Evolutionary conservation across 2,797 vertebrate species (phyloP).

Genomic region (Varecia variegata): DNA sequence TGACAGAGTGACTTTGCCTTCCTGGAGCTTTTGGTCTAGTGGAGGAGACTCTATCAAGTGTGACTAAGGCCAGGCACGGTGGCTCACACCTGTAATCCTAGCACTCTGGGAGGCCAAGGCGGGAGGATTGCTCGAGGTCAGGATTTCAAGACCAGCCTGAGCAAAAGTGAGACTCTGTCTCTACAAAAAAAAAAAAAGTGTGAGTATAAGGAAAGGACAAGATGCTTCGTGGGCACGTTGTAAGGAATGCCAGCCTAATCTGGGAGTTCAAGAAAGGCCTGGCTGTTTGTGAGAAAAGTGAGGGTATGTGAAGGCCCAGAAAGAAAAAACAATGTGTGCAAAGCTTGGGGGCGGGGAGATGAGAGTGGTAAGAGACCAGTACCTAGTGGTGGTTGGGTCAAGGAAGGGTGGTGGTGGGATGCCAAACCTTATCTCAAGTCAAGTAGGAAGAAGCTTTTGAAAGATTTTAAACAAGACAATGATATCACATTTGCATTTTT

Average conservation of each 20-base stretch:
- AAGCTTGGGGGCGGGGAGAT: neutral
- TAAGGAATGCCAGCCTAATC: neutral
- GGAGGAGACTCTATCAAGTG: neutral
- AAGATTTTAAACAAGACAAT: neutral
- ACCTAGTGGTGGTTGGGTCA: neutral
- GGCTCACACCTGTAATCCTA: too few species aligned
- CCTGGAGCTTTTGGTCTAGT: neutral
- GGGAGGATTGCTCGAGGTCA: too few species aligned
- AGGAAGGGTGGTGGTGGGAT: neutral
- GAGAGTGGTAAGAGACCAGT: neutral
- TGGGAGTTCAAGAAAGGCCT: neutral
- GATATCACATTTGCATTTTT: neutral
- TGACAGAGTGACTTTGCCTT: neutral
- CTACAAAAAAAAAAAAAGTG: too few species aligned
- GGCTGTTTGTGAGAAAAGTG: neutral
- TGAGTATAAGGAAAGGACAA: neutral
- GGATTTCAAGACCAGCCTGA: too few species aligned
- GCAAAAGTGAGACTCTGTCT: too few species aligned
- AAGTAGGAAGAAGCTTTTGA: neutral
- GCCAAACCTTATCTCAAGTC: neutral
- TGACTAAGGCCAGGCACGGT: too few species aligned
- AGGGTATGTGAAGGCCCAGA: neutral
- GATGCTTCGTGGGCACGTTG: neutral
- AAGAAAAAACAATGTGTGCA: neutral
- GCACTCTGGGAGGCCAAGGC: too few species aligned